phyloP scores from a whole-genome alignment of 64 coral and sea anemone genomes.

The Catalaphyllia jardinei region DNA sequence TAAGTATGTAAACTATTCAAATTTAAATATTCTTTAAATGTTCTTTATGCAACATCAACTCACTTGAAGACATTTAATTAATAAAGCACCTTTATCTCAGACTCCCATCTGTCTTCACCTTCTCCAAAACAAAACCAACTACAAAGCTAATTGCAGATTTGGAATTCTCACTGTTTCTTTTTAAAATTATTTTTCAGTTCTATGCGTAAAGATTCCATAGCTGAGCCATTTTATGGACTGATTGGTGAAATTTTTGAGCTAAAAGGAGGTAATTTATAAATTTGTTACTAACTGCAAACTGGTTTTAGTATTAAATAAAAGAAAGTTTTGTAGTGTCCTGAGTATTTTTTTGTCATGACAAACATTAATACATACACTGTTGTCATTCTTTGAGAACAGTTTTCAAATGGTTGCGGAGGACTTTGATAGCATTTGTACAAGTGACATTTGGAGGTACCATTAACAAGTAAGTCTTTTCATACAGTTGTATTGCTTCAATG shows the following conservation, averaged over 20 bases:
- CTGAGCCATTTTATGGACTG: constrained; percentile 93
- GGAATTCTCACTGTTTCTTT: background rate
- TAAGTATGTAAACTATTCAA: too few relatives aligned
- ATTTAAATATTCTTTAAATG: too few relatives aligned
- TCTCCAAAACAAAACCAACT: too few relatives aligned
- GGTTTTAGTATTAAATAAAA: background rate
- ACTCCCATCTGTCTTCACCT: too few relatives aligned
- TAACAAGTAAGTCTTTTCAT: constrained; percentile 83
- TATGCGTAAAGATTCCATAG: constrained; percentile 91
- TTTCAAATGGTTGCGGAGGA: constrained; percentile 91
- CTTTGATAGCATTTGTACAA: constrained; percentile 97
- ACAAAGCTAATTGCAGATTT: too few relatives aligned
- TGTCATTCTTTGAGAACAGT: constrained; percentile 42
- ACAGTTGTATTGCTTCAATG: background rate
- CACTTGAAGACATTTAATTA: too few relatives aligned
- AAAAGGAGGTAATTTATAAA: constrained; percentile 78
- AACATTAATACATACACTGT: background rate
- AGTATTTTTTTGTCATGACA: too few relatives aligned
- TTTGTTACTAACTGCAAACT: background rate
- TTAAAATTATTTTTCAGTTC: constrained; percentile 32
- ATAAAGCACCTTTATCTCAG: too few relatives aligned
- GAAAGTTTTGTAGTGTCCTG: too few relatives aligned
- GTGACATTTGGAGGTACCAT: constrained; percentile 98
- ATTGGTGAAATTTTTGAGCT: constrained; percentile 98
- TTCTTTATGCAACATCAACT: too few relatives aligned